Conservation (phyloP, 2,113 vertebrate genomes). For the Tursiops truncatus region DNA sequence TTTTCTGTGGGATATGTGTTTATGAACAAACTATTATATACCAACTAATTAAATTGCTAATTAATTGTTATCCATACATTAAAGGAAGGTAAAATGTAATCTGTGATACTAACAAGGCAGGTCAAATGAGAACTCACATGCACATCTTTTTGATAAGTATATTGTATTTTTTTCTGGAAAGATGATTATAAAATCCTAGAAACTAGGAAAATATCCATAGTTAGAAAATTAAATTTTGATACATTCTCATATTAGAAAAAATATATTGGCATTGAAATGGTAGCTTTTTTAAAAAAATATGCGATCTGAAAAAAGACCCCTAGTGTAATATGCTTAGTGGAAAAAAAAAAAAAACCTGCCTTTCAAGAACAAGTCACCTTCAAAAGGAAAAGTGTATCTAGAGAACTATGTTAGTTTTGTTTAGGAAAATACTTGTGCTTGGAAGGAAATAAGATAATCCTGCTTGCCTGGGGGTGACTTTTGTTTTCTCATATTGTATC, state of each 20-base stretch:
- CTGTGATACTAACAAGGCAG: neutral
- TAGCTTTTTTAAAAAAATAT: neutral
- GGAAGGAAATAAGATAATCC: neutral
- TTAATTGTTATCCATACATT: neutral
- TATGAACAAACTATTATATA: neutral
- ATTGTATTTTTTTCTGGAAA: neutral
- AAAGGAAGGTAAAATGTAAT: neutral
- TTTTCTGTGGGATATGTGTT: neutral
- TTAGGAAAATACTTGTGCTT: neutral
- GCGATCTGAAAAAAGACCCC: neutral
- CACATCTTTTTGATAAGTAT: neutral
- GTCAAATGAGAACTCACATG: neutral
- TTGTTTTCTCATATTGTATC: neutral
- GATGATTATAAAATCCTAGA: neutral
- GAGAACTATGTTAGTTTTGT: neutral
- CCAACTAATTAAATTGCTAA: neutral
- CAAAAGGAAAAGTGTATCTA: neutral
- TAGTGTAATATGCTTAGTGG: neutral
- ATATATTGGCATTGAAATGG: neutral
- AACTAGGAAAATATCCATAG: neutral
- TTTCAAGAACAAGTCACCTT: neutral
- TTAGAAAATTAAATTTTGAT: neutral
- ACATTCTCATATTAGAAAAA: neutral
- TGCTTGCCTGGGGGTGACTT: neutral
- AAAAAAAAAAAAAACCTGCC: no score